These are phyloP conservation scores for Dyspetes luteomarginatus DNA, from an alignment of 2,888 invertebrate genomes.

Conservation along the genomic window DNA sequence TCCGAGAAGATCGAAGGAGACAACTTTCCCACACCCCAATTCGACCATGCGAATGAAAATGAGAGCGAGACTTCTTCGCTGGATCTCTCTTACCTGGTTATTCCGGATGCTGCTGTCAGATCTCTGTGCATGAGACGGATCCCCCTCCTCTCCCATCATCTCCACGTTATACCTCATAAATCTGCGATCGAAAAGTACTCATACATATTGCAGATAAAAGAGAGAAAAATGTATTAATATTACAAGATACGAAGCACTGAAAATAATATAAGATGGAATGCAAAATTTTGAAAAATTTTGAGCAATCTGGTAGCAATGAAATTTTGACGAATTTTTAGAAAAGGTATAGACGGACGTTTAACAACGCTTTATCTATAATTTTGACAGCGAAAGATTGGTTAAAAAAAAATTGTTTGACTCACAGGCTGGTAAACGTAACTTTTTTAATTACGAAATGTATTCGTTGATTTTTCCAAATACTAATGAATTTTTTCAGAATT, in stretches of 20 bases:
- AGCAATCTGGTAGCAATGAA: too few species aligned
- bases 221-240: background rate
- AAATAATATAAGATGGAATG: background rate
- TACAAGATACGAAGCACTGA: background rate
- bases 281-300: background rate
- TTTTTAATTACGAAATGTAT: too few species aligned
- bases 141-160: constrained; percentile 36
- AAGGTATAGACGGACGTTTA: too few species aligned
- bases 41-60: constrained; percentile 53
- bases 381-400: too few species aligned
- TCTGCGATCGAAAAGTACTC: constrained; percentile 47
- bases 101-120: constrained; percentile 53
- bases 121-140: constrained; percentile 35
- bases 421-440: too few species aligned
- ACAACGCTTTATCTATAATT: too few species aligned
- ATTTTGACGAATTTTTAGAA: too few species aligned
- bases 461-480: too few species aligned
- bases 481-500: too few species aligned
- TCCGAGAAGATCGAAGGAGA: constrained; percentile 59
- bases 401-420: too few species aligned
- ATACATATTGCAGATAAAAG: constrained; percentile 4
- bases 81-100: constrained; percentile 40
- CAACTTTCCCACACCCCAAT: constrained; percentile 47
- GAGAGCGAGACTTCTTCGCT: constrained; percentile 24
- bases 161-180: constrained; percentile 38